These are phyloP conservation scores for Cotesia congregata DNA, from an alignment of 2,888 invertebrate species.

Conservation along the genomic window DNA sequence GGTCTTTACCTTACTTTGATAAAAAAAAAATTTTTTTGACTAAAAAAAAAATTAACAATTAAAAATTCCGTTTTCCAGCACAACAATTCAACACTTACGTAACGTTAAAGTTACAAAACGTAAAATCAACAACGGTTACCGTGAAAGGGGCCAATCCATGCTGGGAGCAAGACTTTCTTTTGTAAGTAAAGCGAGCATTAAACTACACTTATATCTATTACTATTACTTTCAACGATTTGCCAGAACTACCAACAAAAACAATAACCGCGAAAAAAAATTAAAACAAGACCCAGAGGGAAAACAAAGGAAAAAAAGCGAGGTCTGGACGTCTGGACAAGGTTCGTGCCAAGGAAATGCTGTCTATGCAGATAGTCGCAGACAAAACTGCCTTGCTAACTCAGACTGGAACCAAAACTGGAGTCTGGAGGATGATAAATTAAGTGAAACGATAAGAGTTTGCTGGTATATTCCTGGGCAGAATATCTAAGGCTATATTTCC, in stretches of 20 bases:
- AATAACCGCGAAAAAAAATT: not conserved
- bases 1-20: too few species aligned
- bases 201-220: too few species aligned
- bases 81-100: slow-evolving; percentile 96
- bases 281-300: not conserved
- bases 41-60: slow-evolving; percentile 36
- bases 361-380: not conserved
- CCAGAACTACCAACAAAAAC: not conserved
- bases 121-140: slow-evolving; percentile 97
- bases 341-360: not conserved
- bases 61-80: slow-evolving; percentile 73
- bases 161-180: slow-evolving; percentile 99
- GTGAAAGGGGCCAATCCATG: slow-evolving; percentile 96
- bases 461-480: not conserved
- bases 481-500: slow-evolving; percentile 21
- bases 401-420: too few species aligned
- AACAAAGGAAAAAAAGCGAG: not conserved
- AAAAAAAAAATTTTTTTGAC: too few species aligned
- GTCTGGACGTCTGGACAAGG: not conserved
- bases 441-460: not conserved
- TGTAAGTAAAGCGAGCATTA: slow-evolving; percentile 80
- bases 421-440: not conserved
- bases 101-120: slow-evolving; percentile 96
- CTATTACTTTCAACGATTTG: too few species aligned
- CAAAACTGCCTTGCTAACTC: too few species aligned